Base-by-base conservation (phyloP, 92 coral and sea anemone species). In the Palythoa grandiflora region DNA sequence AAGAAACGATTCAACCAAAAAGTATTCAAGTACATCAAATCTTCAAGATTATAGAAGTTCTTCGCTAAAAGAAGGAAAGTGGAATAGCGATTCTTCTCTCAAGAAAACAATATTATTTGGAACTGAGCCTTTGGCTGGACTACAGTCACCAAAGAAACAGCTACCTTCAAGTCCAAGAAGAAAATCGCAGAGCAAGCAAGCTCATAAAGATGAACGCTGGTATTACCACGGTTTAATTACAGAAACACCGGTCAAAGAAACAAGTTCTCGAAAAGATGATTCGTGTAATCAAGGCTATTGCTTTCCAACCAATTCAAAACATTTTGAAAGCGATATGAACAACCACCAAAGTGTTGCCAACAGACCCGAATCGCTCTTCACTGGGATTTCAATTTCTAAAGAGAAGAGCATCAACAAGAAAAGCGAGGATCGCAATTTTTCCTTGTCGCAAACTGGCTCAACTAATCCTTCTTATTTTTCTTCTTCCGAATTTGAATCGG, bases 81-180 rank as follows among this genome's bases (percentile, higher is more conserved):
- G 86, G 86, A 81, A 75, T 61, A 81, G 86, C 9, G 86, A 81
- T 48, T 65, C 86, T 10, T 81, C 86, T 15, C 28, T 81, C 14
- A 81, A 66, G 36, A 13, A 47, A 65, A 39, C 63, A 15, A 36
- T n/a, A 7, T 48, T 71, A 21, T 81, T 40, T 5, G 86, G 86
- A 5, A 47, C 66, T 11, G 86, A 81, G 51, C 86, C 86, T 37
- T 81, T 81, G 86, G 86, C 86, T 20, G 86, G 86, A 48, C 36
- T 81, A 20, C 86, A 81, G 6, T 81, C 86, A 65, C 86, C 86
- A 81, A 81, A 66, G 40, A 81, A 66, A 5, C 21, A 15, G 40
- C 28, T 81, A 4, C 86, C 61, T 28, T 81, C 60, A 12, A 81
- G 86, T 15, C 86, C 86, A 60, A 40, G 13, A n/a, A 65, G 86